Evolutionary conservation across 2,888 invertebrate species (phyloP).

Genomic region (Nomada goodeniana): DNA sequence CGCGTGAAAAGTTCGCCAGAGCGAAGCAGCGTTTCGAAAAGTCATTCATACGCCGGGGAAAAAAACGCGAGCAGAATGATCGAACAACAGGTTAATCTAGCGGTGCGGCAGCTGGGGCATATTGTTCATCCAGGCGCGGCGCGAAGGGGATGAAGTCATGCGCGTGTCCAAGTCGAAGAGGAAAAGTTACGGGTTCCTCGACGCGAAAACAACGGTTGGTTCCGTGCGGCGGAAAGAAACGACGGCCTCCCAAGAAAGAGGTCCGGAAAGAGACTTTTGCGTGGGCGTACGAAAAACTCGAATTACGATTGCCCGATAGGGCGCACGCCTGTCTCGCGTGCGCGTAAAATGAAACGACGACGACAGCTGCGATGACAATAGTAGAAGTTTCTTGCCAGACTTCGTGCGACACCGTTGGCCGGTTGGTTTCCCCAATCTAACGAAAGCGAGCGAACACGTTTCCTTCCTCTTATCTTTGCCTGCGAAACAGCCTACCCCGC

Average conservation of each 20-base stretch:
- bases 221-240: slow-evolving; percentile 13
- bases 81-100: slow-evolving; percentile 17
- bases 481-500: too few species aligned
- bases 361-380: slow-evolving; percentile 50
- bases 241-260: background rate
- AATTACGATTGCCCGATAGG: slow-evolving; percentile 12
- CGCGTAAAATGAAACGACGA: slow-evolving; percentile 39
- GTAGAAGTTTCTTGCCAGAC: slow-evolving; percentile 23
- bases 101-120: background rate
- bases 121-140: slow-evolving; percentile 1
- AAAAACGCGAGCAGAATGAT: background rate
- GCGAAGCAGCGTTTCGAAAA: background rate
- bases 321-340: slow-evolving; percentile 26
- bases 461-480: background rate
- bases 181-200: slow-evolving; percentile 23
- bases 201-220: slow-evolving; percentile 12
- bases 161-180: slow-evolving; percentile 7
- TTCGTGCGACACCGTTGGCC: slow-evolving; percentile 14
- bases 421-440: background rate
- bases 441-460: background rate
- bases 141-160: background rate
- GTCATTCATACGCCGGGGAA: too few species aligned
- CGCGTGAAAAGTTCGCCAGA: background rate
- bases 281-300: slow-evolving; percentile 22
- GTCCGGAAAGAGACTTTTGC: background rate